Percentiles rank a stretch among this genome's conserved stretches.
Conservation (phyloP, 2,113 vertebrate species). For the Trogon surrucura region DNA sequence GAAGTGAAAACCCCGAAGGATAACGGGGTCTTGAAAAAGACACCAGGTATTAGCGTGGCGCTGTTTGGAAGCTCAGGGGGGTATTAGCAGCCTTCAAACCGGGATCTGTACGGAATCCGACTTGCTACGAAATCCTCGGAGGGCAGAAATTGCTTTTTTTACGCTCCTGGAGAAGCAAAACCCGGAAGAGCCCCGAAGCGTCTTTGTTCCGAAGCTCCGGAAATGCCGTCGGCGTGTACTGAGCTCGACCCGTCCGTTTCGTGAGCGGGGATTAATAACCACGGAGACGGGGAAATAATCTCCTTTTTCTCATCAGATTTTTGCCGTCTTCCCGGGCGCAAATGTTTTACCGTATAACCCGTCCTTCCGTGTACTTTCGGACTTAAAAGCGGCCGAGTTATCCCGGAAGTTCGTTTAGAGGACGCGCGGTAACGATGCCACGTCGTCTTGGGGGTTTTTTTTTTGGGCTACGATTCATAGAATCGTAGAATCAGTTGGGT, state of each 20-base stretch:
- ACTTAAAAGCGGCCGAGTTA: background rate
- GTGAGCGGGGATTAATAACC: background rate
- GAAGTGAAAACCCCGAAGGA: background rate
- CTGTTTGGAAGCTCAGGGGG: background rate
- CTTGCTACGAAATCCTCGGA: background rate
- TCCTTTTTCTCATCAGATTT: background rate
- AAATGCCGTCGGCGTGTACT: background rate
- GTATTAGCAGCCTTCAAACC: background rate
- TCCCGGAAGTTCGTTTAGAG: background rate
- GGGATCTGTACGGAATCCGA: background rate
- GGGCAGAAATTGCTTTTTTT: background rate
- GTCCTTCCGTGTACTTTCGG: background rate
- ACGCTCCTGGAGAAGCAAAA: background rate
- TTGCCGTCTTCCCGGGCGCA: no score
- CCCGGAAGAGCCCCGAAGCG: background rate
- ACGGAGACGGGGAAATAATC: background rate
- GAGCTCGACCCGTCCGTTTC: background rate
- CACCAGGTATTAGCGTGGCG: background rate
- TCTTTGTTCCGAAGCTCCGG: background rate
- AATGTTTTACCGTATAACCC: background rate
- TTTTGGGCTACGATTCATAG: no score
- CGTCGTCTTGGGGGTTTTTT: background rate
- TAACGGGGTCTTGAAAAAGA: background rate
- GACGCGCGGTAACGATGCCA: background rate
- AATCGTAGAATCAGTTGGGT: no score